Evolutionary conservation across 2,113 vertebrate species (phyloP).

Genomic region (Morone chrysops): DNA sequence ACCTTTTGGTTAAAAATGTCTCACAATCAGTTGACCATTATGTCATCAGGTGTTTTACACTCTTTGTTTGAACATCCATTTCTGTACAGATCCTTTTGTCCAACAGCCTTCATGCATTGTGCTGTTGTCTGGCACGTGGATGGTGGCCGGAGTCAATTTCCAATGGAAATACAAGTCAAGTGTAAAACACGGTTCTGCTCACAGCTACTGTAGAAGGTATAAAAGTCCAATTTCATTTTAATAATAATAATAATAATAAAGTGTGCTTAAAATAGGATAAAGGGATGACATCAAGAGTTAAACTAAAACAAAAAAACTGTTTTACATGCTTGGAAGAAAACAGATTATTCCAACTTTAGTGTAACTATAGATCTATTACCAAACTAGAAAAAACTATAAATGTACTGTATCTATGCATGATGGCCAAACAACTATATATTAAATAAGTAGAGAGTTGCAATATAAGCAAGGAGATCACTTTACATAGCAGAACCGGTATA

Average conservation of each 20-base stretch:
- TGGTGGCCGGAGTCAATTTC: constrained; percentile 5
- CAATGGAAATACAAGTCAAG: constrained; percentile 22
- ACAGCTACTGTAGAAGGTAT: neutral
- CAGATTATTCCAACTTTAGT: neutral
- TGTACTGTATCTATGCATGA: neutral
- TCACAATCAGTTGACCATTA: neutral
- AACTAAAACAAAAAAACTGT: too few species aligned
- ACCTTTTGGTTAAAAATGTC: neutral
- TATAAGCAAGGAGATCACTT: neutral
- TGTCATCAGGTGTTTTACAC: neutral
- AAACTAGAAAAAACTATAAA: neutral
- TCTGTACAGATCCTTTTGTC: constrained; percentile 20
- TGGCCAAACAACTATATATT: neutral
- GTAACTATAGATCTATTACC: neutral
- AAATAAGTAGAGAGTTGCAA: neutral
- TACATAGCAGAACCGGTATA: neutral
- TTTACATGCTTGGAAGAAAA: too few species aligned
- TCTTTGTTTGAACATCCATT: constrained; percentile 41
- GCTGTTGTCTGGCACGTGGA: constrained; percentile 1
- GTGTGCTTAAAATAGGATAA: neutral
- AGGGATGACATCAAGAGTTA: neutral
- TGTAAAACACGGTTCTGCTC: constrained; percentile 4
- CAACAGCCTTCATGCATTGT: neutral
- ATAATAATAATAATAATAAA: neutral
- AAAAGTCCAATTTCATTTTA: neutral